Evolutionary conservation across 64 coral and sea anemone species (phyloP), one percentile per base, ranked within the genome.

Genomic region (Porites lutea): DNA sequence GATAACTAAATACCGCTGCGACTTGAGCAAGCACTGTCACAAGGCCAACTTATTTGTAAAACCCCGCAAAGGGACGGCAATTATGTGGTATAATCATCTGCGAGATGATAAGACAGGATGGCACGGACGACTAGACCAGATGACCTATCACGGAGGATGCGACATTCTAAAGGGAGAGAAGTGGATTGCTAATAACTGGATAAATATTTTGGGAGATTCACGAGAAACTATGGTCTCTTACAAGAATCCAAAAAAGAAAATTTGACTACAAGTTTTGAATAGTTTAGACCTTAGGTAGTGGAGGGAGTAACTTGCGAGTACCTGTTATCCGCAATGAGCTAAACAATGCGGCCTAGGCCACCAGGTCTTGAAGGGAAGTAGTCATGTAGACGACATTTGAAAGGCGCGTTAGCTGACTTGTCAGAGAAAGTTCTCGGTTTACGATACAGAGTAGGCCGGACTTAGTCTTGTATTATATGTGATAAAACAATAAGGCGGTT

Each of bases 121-220:
- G 95, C 59, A 94, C 71, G 88, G 95, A 11, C 64, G 79, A 16
- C 59, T 97, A 13, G 95, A 97, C 63, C 75, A 82, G 22, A 97
- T 90, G 82, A 94, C 88, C 8, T 97, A 91, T 27, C 95, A 97
- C 23, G 95, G 95, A 11, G 95, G 95, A 16, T 97, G 95, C 88
- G 95, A 97, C 59, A 88, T 97, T 46, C 91, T 97, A 37, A 77
- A 78, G 64, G 95, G 95, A 19, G 51, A 90, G 18, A 97, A 97
- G 55, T 97, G 95, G 95, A 97, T 97, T 59, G 95, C 95, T 14
- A 97, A 97, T 60, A 97, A 94, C 51, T 97, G 95, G 95, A 97
- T 97, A 15, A 97, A 97, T 63, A 90, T 97, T 3, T 54, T 97
- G 23, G 95, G 92, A 59, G 60, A 93, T 52, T 97, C 95, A 59